Evolutionary conservation across 2,888 invertebrate species (phyloP).

Genomic region (Pycnomerus fuliginosus): DNA sequence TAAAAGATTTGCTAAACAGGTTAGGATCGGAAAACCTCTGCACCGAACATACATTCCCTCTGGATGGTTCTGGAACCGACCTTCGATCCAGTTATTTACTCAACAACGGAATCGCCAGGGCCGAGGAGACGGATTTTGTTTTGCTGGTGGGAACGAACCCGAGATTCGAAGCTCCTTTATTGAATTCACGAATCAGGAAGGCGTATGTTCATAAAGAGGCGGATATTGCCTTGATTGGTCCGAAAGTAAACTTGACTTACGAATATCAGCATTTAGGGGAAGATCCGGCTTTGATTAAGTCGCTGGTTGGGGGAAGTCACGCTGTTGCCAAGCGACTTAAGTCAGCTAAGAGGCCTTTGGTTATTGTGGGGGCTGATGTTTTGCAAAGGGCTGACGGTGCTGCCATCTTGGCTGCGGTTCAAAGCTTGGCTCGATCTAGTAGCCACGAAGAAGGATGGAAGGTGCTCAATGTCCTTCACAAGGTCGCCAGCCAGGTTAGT

Average conservation of each 20-base stretch:
- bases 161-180: slow-evolving; percentile 92
- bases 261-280: slow-evolving; percentile 90
- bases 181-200: slow-evolving; percentile 95
- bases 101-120: slow-evolving; percentile 84
- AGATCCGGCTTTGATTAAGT: slow-evolving; percentile 69
- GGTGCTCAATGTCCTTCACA: slow-evolving; percentile 91
- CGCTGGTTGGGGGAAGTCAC: slow-evolving; percentile 73
- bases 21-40: slow-evolving; percentile 83
- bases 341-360: slow-evolving; percentile 81
- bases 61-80: slow-evolving; percentile 77
- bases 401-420: slow-evolving; percentile 72
- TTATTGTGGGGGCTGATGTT: slow-evolving; percentile 87
- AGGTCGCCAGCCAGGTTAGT: slow-evolving; percentile 77
- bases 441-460: slow-evolving; percentile 62
- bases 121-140: slow-evolving; percentile 93
- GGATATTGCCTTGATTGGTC: slow-evolving; percentile 83
- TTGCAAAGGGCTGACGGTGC: slow-evolving; percentile 77
- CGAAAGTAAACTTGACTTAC: slow-evolving; percentile 89
- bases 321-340: slow-evolving; percentile 67
- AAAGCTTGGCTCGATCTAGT: slow-evolving; percentile 66
- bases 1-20: slow-evolving; percentile 90
- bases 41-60: slow-evolving; percentile 91
- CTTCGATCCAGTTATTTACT: slow-evolving; percentile 88
- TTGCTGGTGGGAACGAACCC: slow-evolving; percentile 96
- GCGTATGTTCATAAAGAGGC: slow-evolving; percentile 93